Conservation (phyloP, 2,113 vertebrate genomes). For the Chrysemys picta region DNA sequence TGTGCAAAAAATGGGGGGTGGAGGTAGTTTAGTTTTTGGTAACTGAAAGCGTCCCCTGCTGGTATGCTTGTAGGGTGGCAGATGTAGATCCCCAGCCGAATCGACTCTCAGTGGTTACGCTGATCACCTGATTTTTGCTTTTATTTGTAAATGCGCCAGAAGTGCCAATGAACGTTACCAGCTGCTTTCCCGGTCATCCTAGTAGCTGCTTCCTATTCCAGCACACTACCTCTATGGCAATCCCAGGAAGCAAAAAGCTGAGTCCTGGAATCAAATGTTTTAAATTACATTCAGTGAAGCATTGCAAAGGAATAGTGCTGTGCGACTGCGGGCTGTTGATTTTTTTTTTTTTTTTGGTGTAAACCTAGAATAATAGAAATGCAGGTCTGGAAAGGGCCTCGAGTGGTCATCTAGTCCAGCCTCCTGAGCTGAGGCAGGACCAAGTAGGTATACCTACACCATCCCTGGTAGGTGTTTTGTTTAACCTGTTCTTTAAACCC, state of each 20-base stretch:
- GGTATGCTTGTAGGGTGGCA: neutral
- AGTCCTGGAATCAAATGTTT: accelerated
- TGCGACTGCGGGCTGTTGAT: neutral
- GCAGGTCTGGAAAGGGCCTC: neutral
- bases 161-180: neutral
- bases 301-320: accelerated
- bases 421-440: neutral
- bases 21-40: accelerated
- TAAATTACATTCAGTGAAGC: neutral
- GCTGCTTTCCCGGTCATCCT: neutral
- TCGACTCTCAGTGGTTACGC: accelerated
- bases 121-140: accelerated
- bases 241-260: neutral
- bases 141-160: neutral
- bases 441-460: neutral
- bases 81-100: neutral
- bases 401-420: neutral
- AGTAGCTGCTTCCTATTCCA: neutral
- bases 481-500: neutral
- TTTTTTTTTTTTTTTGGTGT: neutral
- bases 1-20: neutral
- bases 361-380: neutral
- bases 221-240: neutral
- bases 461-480: neutral
- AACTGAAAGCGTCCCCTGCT: neutral